Percentiles rank a stretch among this genome's conserved stretches.
Conservation (phyloP, 1,140 invertebrate genomes). For the Drosophila bifasciata region DNA sequence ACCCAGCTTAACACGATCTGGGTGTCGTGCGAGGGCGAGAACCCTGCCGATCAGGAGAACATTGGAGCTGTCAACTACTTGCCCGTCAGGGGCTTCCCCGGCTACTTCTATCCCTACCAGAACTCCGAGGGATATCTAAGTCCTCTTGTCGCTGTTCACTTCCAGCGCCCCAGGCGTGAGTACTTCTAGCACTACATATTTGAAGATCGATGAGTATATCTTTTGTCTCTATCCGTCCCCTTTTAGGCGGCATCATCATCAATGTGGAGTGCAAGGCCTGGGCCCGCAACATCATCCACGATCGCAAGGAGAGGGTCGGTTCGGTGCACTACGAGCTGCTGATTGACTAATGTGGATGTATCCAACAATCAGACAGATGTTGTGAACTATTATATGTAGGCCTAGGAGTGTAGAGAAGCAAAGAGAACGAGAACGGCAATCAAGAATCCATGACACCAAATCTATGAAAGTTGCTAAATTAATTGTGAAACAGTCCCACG, state of each 20-base stretch:
- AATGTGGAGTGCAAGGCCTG: conserved; percentile 96
- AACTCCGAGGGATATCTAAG: conserved; percentile 94
- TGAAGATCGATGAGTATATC: not conserved
- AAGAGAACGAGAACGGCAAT: no score
- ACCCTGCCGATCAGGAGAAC: conserved; percentile 94
- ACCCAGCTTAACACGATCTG: conserved; percentile 91
- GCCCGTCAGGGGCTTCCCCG: conserved; percentile 90
- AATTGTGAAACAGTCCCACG: conserved; percentile 16
- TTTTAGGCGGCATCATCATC: conserved; percentile 91
- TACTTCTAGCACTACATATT: conserved; percentile 53
- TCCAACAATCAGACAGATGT: no score
- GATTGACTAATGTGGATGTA: conserved; percentile 90
- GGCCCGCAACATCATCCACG: conserved; percentile 93
- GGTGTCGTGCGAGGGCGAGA: conserved; percentile 95
- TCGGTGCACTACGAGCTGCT: conserved; percentile 95
- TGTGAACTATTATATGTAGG: no score
- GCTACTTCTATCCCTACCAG: conserved; percentile 92
- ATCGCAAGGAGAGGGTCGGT: conserved; percentile 91
- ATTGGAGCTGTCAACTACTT: conserved; percentile 91
- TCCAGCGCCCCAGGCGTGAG: conserved; percentile 91
- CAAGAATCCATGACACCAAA: conserved; percentile 2
- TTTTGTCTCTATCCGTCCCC: not conserved
- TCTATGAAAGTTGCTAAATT: not conserved
- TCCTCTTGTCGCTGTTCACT: conserved; percentile 94
- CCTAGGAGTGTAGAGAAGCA: no score